These are phyloP conservation scores for Chaitophorus viminalis DNA, from an alignment of 2,888 invertebrate species.

Conservation along the genomic window DNA sequence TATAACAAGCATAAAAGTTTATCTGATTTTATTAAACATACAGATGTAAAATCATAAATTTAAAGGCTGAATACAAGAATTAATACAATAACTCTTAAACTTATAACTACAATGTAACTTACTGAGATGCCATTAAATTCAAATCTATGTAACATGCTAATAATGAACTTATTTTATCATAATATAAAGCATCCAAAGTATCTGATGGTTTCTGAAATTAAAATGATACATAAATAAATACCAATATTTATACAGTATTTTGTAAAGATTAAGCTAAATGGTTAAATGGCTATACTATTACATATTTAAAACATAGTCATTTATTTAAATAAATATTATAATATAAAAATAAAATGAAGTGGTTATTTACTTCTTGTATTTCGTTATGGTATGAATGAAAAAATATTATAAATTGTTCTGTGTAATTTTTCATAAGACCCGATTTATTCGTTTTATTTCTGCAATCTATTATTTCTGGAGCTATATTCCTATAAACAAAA, in stretches of 20 bases:
- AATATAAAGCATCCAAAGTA: slow-evolving; percentile 29
- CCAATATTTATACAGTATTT: background rate
- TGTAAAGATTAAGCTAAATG: background rate
- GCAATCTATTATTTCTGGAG: slow-evolving; percentile 51
- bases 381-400: slow-evolving; percentile 5
- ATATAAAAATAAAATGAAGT: background rate
- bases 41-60: background rate
- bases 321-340: background rate
- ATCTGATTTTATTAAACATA: background rate
- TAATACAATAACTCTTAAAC: too few relatives aligned
- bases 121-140: slow-evolving; percentile 51
- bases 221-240: background rate
- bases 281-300: background rate
- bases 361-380: slow-evolving; percentile 12
- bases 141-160: slow-evolving; percentile 45
- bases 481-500: slow-evolving; percentile 45
- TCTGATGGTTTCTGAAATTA: slow-evolving; percentile 19
- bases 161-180: slow-evolving; percentile 44
- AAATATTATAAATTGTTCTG: slow-evolving; percentile 27
- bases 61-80: too few relatives aligned
- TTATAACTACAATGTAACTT: slow-evolving; percentile 4
- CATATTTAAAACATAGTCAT: too few relatives aligned
- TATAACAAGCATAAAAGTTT: background rate
- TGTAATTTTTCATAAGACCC: slow-evolving; percentile 43
- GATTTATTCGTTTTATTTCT: slow-evolving; percentile 59